Evolutionary conservation across 1,140 invertebrate species (phyloP).

Genomic region (Neoseiulus cucumeris): DNA sequence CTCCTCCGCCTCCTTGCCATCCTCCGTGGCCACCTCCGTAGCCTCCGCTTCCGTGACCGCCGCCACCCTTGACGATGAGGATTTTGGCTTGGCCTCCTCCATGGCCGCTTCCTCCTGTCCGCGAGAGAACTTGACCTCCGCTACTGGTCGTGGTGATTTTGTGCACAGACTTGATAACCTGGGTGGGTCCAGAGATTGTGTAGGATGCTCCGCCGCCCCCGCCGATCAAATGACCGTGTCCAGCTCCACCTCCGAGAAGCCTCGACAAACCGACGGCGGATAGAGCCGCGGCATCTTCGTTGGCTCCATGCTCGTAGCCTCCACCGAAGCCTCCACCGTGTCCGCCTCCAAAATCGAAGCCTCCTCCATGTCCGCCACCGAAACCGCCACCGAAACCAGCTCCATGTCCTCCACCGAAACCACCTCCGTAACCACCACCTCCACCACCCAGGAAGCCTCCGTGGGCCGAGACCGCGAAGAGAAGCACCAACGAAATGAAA

Average conservation of each 20-base stretch:
- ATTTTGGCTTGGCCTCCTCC: not conserved
- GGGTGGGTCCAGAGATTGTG: conserved; percentile 1
- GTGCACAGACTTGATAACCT: conserved; percentile 1
- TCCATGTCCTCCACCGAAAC: not conserved
- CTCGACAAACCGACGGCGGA: not conserved
- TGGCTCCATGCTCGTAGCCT: not conserved
- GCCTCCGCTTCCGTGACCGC: not conserved
- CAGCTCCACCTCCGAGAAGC: not conserved
- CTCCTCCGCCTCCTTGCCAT: too few relatives aligned
- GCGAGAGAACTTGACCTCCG: not conserved
- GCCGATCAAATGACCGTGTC: conserved; percentile 2
- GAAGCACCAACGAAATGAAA: too few relatives aligned
- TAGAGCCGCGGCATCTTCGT: not conserved
- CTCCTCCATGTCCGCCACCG: not conserved
- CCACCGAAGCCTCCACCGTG: not conserved
- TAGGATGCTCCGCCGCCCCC: not conserved
- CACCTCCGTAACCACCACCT: not conserved
- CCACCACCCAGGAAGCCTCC: too few relatives aligned
- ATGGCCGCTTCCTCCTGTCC: not conserved
- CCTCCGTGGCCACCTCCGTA: not conserved
- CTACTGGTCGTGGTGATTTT: not conserved
- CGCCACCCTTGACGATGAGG: not conserved
- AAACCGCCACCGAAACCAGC: not conserved
- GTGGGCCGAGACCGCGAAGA: too few relatives aligned
- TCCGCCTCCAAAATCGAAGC: not conserved